Base-by-base conservation (phyloP, 2,888 invertebrate species). In the Polymixis lichenea region DNA sequence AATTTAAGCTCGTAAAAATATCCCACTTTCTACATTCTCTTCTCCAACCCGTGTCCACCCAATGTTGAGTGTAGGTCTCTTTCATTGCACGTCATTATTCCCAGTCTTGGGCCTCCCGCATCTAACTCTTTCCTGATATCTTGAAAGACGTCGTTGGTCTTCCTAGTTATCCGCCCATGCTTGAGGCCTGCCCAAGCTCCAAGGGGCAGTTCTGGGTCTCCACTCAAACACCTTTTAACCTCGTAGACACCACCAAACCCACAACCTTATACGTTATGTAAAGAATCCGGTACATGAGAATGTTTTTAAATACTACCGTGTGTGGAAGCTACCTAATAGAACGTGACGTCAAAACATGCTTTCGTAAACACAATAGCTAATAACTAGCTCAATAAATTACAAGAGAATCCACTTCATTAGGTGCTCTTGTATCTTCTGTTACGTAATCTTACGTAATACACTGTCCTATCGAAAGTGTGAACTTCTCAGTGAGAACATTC, bases 381-480 rank as follows among this genome's bases (percentile, higher is more conserved):
- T 85, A 86, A 84, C 85, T 65, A 69, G 61, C 73, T 53, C 60
- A 68, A 73, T 85, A 84, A 88, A 86, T 87, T 79, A 86, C 78
- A 83, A 70, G 77, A 80, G 77, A 79, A 73, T 68, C 70, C 73
- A 75, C 74, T 83, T 88, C 87, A 88, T 90, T 89, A 89, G 81
- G 77, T 80, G 75, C 79, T 84, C 80, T 87, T 88, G 84, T 84
- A 75, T 66, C 56, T 38, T 58, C 65, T n/a, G 69, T 89, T 88
- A 83, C 75, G 80, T 75, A 77, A 83, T 19, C 55, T 72, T 77
- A 75, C 66, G 69, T 66, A 76, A 77, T 19, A 53, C 55, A 62
- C 55, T 55, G 71, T 75, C 61, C 38, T 61, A 76, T 78, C 25
- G 69, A 75, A 83, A 84, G 74, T 81, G 55, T 28, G 58, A 74